These are phyloP conservation scores for Papilio demoleus DNA, from an alignment of 2,888 invertebrate genomes.

Conservation along the genomic window DNA sequence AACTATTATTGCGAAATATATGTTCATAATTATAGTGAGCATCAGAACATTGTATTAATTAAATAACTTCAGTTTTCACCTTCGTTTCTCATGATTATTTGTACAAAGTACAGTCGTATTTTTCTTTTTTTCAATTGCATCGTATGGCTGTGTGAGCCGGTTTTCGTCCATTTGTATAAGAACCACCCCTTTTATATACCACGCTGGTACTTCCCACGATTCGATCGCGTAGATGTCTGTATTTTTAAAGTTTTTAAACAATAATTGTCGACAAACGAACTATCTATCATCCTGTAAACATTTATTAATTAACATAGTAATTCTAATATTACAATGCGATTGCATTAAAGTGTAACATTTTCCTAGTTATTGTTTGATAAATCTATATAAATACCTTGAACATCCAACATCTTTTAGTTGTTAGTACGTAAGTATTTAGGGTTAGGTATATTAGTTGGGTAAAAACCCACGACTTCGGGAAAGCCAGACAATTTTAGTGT, in stretches of 20 bases:
- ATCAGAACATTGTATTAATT: not conserved
- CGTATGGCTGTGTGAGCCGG: constrained; percentile 17
- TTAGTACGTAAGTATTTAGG: no score
- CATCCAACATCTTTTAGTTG: not conserved
- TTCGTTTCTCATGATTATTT: constrained; percentile 45
- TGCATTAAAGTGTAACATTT: not conserved
- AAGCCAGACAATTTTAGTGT: no score
- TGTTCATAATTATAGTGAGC: constrained; percentile 39
- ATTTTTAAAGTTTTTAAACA: constrained; percentile 35
- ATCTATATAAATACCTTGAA: not conserved
- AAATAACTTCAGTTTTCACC: constrained; percentile 44
- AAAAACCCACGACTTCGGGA: not conserved
- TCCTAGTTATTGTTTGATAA: constrained; percentile 7
- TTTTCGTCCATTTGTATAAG: constrained; percentile 32
- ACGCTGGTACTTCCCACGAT: constrained; percentile 38
- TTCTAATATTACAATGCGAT: constrained; percentile 17
- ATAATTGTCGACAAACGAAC: constrained; percentile 12
- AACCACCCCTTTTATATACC: constrained; percentile 21
- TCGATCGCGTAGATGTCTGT: constrained; percentile 28
- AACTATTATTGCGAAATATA: constrained; percentile 33
- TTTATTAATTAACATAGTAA: constrained; percentile 9
- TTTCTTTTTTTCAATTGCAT: constrained; percentile 24
- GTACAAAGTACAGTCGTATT: constrained; percentile 37
- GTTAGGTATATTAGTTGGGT: not conserved
- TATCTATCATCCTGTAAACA: constrained; percentile 22